phyloP scores from a whole-genome alignment of 1,140 invertebrate genomes.

The Drosophila tristis region DNA sequence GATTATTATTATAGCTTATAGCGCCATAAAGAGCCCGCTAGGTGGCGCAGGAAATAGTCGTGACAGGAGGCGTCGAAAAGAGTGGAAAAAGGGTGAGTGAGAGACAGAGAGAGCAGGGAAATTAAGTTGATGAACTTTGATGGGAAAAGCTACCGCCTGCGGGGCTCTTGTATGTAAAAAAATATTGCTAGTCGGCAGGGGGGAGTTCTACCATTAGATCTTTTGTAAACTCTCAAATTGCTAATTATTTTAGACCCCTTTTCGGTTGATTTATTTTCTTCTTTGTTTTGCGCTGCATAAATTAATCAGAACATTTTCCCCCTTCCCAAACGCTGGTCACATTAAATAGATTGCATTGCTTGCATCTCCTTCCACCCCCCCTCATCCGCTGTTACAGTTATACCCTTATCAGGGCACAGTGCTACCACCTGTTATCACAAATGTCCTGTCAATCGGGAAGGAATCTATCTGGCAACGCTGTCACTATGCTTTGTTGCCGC shows the following conservation, averaged over 20 bases:
- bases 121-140: constrained; percentile 14
- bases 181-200: too few species aligned
- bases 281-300: neutral
- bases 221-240: too few species aligned
- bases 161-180: neutral
- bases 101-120: neutral
- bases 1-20: constrained; percentile 46
- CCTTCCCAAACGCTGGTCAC: too few species aligned
- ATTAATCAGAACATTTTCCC: neutral
- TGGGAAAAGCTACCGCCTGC: neutral
- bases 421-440: constrained; percentile 53
- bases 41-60: constrained; percentile 21
- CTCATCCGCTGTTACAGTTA: too few species aligned
- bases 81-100: too few species aligned
- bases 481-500: constrained; percentile 23
- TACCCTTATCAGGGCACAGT: constrained; percentile 28
- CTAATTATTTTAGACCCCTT: neutral
- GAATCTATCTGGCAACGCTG: constrained; percentile 46
- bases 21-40: constrained; percentile 23
- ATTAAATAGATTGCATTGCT: too few species aligned
- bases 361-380: too few species aligned
- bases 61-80: too few species aligned
- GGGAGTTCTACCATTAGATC: too few species aligned
- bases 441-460: neutral
- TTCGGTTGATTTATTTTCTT: neutral